Conservation (phyloP, 2,888 invertebrate genomes). For the Drosophila affinis region DNA sequence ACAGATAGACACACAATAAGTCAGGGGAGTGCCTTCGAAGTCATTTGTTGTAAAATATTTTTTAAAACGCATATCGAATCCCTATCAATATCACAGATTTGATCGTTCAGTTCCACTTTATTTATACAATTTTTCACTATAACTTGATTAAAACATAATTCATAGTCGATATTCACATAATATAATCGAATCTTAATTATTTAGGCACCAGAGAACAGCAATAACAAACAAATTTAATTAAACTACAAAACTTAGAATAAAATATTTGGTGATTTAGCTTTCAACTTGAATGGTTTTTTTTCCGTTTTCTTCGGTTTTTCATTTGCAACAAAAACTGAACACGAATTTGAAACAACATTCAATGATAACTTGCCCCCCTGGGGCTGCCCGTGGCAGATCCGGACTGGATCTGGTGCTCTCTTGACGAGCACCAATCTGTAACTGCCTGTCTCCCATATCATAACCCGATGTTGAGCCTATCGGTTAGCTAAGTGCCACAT, state of each 20-base stretch:
- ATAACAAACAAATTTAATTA: slow-evolving; percentile 25
- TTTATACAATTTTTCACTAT: slow-evolving; percentile 12
- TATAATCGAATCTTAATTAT: slow-evolving; percentile 14
- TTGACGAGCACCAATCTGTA: not conserved
- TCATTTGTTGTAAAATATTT: not conserved
- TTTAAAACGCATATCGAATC: too few species aligned
- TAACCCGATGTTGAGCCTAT: not conserved
- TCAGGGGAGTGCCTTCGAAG: not conserved
- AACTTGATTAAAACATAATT: slow-evolving; percentile 8
- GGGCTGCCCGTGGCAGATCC: slow-evolving; percentile 2
- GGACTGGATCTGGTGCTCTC: not conserved
- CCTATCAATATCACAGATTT: too few species aligned
- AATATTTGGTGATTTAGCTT: slow-evolving; percentile 73
- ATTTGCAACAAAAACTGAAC: slow-evolving; percentile 1
- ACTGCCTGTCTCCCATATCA: not conserved
- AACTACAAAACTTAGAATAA: slow-evolving; percentile 46
- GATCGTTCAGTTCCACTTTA: slow-evolving; percentile 11
- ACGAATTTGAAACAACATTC: slow-evolving; percentile 11
- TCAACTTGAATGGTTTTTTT: slow-evolving; percentile 22
- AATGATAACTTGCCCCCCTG: slow-evolving; percentile 17
- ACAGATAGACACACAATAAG: not conserved
- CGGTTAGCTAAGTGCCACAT: not conserved
- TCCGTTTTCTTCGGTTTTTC: not conserved
- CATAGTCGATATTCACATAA: slow-evolving; percentile 11
- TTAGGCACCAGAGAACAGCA: slow-evolving; percentile 41